Conservation (phyloP, 2,888 invertebrate species). For the Ichneumoninae sp. region DNA sequence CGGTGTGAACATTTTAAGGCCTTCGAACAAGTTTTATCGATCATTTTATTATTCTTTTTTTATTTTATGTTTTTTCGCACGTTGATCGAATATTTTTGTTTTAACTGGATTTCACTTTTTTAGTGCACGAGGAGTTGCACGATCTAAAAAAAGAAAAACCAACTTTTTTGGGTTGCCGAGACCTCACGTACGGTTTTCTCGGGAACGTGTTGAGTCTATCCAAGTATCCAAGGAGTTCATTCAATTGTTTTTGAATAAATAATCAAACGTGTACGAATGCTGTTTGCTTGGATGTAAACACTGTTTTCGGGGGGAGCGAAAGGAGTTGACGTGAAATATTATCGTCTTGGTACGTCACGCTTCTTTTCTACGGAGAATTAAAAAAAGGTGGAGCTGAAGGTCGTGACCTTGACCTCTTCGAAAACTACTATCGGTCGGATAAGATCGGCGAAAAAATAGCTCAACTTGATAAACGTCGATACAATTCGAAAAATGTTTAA, state of each 20-base stretch:
- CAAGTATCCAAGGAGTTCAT: not conserved
- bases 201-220: constrained; percentile 3
- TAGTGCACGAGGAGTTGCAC: not conserved
- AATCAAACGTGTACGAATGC: not conserved
- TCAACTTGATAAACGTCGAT: not conserved
- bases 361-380: not conserved
- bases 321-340: not conserved
- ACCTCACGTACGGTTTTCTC: not conserved
- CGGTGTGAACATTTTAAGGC: not conserved
- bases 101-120: not conserved
- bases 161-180: not conserved
- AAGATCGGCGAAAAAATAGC: not conserved
- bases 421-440: not conserved
- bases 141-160: not conserved
- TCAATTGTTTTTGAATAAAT: not conserved
- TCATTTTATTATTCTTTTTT: not conserved
- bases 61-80: not conserved
- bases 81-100: not conserved
- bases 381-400: not conserved
- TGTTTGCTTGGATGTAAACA: not conserved
- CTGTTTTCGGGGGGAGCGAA: not conserved
- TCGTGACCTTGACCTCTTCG: not conserved
- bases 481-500: no score
- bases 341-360: not conserved
- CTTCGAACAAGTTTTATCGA: not conserved